Base-by-base conservation (phyloP, 2,888 invertebrate species). In the Clanis bilineata region DNA sequence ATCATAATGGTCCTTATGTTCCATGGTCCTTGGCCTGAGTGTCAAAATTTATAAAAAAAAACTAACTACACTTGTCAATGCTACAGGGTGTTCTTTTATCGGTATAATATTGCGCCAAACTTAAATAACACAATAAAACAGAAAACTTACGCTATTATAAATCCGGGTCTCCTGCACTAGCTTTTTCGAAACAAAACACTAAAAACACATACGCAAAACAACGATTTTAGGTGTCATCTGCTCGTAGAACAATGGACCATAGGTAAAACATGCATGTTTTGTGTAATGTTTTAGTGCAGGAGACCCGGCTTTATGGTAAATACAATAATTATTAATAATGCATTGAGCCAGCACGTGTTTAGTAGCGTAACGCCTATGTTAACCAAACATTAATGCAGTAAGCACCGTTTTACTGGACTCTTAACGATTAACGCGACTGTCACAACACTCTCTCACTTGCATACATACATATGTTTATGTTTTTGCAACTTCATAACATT, bases 311-410 rank as follows among this genome's bases (percentile, higher is more conserved):
- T 68, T 67, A 68, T 71, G 70, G 59, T 58, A 71, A 66, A 63
- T 61, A 65, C 47, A 73, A 67, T 66, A 69, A 70, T 73, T 71
- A 79, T 73, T 77, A 80, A 77, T 77, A 81, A 82, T 74, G 78
- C 79, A 80, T 86, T 86, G 86, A 87, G 86, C 86, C 82, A 81
- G 81, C 78, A 76, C 77, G 77, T 75, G 77, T 83, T 80, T 78
- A 76, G 69, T 83, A 84, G 84, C 86, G 71, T 76, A 74, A 80
- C 74, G 72, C 70, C 72, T 76, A 72, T 60, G 65, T 72, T 73
- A 74, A 67, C 70, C 61, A 67, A 68, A 68, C 73, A 76, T 76
- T 70, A 73, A 71, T 72, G 72, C 72, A 68, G 73, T 72, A 85
- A 85, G 85, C 84, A 86, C 83, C 82, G 72, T 74, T 72, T 79